Evolutionary conservation across 1,140 invertebrate genomes (phyloP).

Genomic region (Diprion similis): DNA sequence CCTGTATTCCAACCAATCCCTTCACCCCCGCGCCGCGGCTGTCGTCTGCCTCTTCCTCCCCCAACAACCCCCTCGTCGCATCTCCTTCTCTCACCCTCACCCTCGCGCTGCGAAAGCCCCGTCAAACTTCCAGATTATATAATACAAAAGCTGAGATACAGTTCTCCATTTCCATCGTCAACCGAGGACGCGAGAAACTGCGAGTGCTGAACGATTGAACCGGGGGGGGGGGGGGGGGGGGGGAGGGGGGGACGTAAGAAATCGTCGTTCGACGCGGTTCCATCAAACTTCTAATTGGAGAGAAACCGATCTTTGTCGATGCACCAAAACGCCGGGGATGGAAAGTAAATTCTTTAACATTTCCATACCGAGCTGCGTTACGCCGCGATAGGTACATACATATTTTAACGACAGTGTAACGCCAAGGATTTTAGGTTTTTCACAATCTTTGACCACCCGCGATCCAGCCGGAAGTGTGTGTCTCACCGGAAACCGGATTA

Average conservation of each 20-base stretch:
- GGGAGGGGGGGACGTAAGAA: not conserved
- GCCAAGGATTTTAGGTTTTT: too few relatives aligned
- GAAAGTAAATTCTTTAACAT: too few relatives aligned
- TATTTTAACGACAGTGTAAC: too few relatives aligned
- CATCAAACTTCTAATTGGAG: not conserved
- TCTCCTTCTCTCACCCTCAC: not conserved
- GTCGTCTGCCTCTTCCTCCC: conserved; percentile 19
- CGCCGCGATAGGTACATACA: too few relatives aligned
- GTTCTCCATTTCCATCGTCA: conserved; percentile 29
- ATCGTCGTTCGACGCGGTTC: not conserved
- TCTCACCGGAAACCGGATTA: too few relatives aligned
- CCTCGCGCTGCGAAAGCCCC: conserved; percentile 21
- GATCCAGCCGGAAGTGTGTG: too few relatives aligned
- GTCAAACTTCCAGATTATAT: conserved; percentile 43
- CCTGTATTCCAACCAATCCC: conserved; percentile 43
- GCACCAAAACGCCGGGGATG: too few relatives aligned
- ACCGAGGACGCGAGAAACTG: not conserved
- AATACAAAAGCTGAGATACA: conserved; percentile 40
- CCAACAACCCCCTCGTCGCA: not conserved
- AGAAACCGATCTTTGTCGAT: not conserved
- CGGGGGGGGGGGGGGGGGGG: too few relatives aligned
- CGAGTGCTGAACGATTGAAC: not conserved
- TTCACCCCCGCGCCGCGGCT: conserved; percentile 9
- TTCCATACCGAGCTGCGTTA: too few relatives aligned
- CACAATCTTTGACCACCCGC: too few relatives aligned